Conservation (phyloP, 2,888 invertebrate genomes). For the Dynastes tityus region DNA sequence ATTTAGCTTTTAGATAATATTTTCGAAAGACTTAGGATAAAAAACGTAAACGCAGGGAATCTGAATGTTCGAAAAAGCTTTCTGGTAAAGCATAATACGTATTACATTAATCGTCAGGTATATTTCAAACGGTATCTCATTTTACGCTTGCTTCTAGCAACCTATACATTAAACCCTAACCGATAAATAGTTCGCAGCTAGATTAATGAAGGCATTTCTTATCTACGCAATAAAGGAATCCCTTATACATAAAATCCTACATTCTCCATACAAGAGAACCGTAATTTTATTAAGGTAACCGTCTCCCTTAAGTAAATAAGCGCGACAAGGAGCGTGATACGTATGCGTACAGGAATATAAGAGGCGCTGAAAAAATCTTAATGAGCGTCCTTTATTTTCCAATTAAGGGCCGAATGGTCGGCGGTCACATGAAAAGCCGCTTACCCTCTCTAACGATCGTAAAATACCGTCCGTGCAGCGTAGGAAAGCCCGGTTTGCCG, state of each 20-base stretch:
- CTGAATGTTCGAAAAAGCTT: no score
- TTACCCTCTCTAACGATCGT: conserved; percentile 32
- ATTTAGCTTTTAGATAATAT: no score
- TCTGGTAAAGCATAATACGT: no score
- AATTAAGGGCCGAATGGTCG: conserved; percentile 30
- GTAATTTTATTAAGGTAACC: conserved; percentile 27
- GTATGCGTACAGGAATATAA: conserved; percentile 6
- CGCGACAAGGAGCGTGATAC: not conserved
- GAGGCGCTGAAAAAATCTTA: conserved; percentile 39
- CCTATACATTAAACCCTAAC: not conserved
- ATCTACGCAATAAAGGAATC: conserved; percentile 41
- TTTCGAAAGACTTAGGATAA: no score
- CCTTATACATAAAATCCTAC: conserved; percentile 31
- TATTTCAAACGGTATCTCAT: not conserved
- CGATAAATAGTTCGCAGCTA: conserved; percentile 26
- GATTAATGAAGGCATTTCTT: conserved; percentile 36
- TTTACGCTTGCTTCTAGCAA: conserved; percentile 2
- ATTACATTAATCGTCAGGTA: no score
- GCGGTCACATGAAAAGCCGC: conserved; percentile 43
- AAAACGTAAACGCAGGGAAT: no score
- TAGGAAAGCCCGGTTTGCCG: not conserved
- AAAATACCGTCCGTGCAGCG: conserved; percentile 19
- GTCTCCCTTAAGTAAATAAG: conserved; percentile 8
- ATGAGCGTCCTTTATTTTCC: conserved; percentile 46
- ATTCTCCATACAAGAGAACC: conserved; percentile 16